phyloP scores from a whole-genome alignment of 2,797 vertebrate species.

The Cyprinodon diabolis region DNA sequence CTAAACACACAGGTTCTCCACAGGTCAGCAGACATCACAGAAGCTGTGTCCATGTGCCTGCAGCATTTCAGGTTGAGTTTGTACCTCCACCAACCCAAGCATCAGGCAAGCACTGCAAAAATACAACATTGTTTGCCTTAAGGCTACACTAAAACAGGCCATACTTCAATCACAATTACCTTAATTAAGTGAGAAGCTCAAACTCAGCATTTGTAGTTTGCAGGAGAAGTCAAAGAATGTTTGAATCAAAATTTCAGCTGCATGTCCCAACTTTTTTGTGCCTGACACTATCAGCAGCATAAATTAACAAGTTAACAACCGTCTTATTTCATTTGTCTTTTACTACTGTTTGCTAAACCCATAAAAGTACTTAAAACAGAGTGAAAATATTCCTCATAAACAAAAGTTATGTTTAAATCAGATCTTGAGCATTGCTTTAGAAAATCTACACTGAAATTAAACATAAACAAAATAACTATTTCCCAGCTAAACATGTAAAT shows the following conservation, averaged over 20 bases:
- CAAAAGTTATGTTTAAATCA: constrained; percentile 15
- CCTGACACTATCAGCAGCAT: constrained; percentile 67
- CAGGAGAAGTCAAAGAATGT: constrained; percentile 59
- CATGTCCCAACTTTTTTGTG: constrained; percentile 41
- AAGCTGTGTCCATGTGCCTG: constrained; percentile 55
- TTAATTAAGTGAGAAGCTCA: constrained; percentile 76
- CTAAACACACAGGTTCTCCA: constrained; percentile 54
- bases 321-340: background rate
- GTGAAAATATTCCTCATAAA: constrained; percentile 7
- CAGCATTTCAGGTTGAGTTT: constrained; percentile 56
- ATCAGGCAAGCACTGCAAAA: constrained; percentile 69
- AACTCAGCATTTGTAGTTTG: constrained; percentile 62
- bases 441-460: constrained; percentile 56
- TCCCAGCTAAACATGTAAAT: constrained; percentile 58
- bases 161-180: constrained; percentile 79
- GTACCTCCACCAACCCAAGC: constrained; percentile 49
- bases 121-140: constrained; percentile 62
- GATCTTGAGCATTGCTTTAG: constrained; percentile 11
- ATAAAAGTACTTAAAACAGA: background rate
- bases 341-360: background rate
- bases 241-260: constrained; percentile 71
- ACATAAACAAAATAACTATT: constrained; percentile 60
- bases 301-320: constrained; percentile 47
- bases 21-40: constrained; percentile 66
- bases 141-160: constrained; percentile 73